Conservation (phyloP, 2,888 invertebrate species). For the Philopedon plagiatum region DNA sequence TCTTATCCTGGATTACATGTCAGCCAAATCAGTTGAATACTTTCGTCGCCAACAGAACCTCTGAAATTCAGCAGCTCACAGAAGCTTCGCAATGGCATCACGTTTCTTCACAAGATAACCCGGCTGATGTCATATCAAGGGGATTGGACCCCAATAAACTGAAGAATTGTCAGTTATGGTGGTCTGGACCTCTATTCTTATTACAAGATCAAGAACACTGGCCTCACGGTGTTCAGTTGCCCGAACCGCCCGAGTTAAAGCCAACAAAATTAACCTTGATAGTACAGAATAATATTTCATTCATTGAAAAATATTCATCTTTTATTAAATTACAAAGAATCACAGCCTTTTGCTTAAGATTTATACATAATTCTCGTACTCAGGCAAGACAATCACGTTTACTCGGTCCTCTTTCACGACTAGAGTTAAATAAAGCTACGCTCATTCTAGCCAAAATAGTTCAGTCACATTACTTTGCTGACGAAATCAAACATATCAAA, state of each 20-base stretch:
- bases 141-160: no score
- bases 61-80: no score
- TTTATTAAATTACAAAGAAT: constrained; percentile 21
- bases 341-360: constrained; percentile 5
- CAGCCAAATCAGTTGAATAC: no score
- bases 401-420: not conserved
- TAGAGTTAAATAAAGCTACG: constrained; percentile 2
- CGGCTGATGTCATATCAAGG: no score
- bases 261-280: not conserved
- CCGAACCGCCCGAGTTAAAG: not conserved
- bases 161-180: no score
- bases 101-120: no score
- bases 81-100: no score
- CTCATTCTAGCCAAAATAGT: constrained; percentile 13
- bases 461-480: constrained; percentile 28
- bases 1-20: no score
- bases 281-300: not conserved
- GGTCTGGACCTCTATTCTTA: no score
- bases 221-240: not conserved
- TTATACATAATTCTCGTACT: constrained; percentile 23
- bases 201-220: constrained; percentile 36
- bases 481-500: constrained; percentile 16
- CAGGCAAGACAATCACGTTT: not conserved
- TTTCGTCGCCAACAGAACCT: no score
- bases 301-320: constrained; percentile 31